Evolutionary conservation across 2,113 vertebrate genomes (phyloP).

Genomic region (Lepisosteus oculatus): DNA sequence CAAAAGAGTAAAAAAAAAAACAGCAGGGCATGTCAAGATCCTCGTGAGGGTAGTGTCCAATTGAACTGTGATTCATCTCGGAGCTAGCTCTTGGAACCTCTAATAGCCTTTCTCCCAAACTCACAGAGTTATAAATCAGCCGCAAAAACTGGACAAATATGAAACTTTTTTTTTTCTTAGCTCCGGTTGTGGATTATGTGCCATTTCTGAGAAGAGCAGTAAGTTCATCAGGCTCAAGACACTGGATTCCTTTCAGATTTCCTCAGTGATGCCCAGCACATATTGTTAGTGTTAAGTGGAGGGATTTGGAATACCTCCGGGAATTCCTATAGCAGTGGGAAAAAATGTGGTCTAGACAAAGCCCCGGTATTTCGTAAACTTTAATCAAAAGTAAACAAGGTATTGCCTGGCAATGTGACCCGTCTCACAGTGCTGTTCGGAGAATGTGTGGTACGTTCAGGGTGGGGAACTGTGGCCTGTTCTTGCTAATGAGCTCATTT

Average conservation of each 20-base stretch:
- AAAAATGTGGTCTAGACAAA: not conserved
- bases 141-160: conserved; percentile 1
- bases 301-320: not conserved
- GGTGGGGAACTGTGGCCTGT: not conserved
- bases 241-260: conserved; percentile 9
- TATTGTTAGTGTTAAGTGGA: not conserved
- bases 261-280: conserved; percentile 1
- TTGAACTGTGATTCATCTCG: conserved; percentile 16
- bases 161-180: not conserved
- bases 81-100: not conserved
- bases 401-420: not conserved
- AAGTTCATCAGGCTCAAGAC: not conserved
- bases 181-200: not conserved
- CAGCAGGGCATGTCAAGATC: not conserved
- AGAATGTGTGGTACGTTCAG: not conserved
- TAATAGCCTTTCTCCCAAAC: not conserved
- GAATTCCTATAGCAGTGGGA: not conserved
- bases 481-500: not conserved
- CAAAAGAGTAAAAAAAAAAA: not conserved
- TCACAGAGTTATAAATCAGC: conserved; percentile 17
- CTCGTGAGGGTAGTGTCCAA: conserved; percentile 19
- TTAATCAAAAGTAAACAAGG: not conserved
- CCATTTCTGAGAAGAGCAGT: conserved; percentile 5
- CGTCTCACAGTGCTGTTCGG: not conserved
- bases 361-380: not conserved